These are phyloP conservation scores for Drosophila nannoptera DNA, from an alignment of 1,140 invertebrate genomes.

Conservation along the genomic window DNA sequence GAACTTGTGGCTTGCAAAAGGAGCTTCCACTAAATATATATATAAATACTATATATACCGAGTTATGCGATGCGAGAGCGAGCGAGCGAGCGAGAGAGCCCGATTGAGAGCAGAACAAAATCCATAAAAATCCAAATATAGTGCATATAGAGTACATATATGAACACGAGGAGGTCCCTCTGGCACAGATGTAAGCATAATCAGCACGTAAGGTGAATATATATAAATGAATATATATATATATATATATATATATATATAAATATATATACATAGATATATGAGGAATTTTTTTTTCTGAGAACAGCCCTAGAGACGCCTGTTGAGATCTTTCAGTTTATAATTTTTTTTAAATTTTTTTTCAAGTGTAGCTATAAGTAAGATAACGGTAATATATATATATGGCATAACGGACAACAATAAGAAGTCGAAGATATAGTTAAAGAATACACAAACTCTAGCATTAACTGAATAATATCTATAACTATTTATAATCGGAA, in stretches of 20 bases:
- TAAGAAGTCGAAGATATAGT: slow-evolving; percentile 19
- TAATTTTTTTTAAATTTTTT: slow-evolving; percentile 28
- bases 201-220: slow-evolving; percentile 32
- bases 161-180: slow-evolving; percentile 10
- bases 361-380: slow-evolving; percentile 25
- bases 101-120: not conserved
- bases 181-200: slow-evolving; percentile 13
- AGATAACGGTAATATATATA: slow-evolving; percentile 14
- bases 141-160: slow-evolving; percentile 7
- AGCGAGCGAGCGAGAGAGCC: not conserved
- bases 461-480: slow-evolving; percentile 9
- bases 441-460: slow-evolving; percentile 11
- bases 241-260: no score
- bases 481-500: slow-evolving; percentile 2
- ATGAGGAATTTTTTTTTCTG: slow-evolving; percentile 1
- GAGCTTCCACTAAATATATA: slow-evolving; percentile 78
- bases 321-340: slow-evolving; percentile 14
- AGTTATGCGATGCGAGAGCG: slow-evolving; percentile 1
- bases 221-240: no score
- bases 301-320: slow-evolving; percentile 17
- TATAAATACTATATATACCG: slow-evolving; percentile 31
- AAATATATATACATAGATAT: no score
- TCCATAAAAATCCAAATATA: slow-evolving; percentile 14
- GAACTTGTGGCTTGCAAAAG: slow-evolving; percentile 69
- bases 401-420: slow-evolving; percentile 15